phyloP scores from a whole-genome alignment of 2,113 vertebrate species.

The Ancistrus triradiatus region DNA sequence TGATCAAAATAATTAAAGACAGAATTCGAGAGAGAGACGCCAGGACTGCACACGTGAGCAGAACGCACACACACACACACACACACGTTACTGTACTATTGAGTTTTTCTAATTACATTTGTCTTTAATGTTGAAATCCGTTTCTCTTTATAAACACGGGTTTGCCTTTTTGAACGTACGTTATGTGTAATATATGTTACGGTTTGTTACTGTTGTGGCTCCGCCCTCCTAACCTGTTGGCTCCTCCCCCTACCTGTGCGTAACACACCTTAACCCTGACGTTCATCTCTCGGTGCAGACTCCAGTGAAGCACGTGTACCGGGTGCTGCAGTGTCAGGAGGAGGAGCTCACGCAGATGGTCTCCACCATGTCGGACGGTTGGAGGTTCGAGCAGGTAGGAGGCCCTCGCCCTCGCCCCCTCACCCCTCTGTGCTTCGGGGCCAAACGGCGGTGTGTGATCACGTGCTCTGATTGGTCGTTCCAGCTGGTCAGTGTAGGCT shows the following conservation, averaged over 20 bases:
- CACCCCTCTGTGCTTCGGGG: constrained; percentile 46
- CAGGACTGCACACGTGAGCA: constrained; percentile 86
- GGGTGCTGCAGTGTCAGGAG: constrained; percentile 97
- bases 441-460: constrained; percentile 31
- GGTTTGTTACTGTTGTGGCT: too few species aligned
- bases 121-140: too few species aligned
- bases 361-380: constrained; percentile 98
- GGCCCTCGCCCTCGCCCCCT: constrained; percentile 44
- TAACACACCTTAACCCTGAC: too few species aligned
- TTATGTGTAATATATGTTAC: too few species aligned
- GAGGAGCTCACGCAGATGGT: constrained; percentile 98
- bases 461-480: constrained; percentile 81
- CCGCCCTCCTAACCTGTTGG: too few species aligned
- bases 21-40: constrained; percentile 96
- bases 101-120: too few species aligned
- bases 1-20: constrained; percentile 97
- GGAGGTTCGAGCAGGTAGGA: constrained; percentile 97
- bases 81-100: background rate
- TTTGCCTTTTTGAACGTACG: too few species aligned
- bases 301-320: constrained; percentile 93
- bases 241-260: too few species aligned
- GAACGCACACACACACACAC: background rate
- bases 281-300: constrained; percentile 66
- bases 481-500: constrained; percentile 93
- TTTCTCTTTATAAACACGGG: too few species aligned